These are phyloP conservation scores for Leptodactylus fuscus DNA, from an alignment of 2,113 vertebrate genomes.

Conservation along the genomic window DNA sequence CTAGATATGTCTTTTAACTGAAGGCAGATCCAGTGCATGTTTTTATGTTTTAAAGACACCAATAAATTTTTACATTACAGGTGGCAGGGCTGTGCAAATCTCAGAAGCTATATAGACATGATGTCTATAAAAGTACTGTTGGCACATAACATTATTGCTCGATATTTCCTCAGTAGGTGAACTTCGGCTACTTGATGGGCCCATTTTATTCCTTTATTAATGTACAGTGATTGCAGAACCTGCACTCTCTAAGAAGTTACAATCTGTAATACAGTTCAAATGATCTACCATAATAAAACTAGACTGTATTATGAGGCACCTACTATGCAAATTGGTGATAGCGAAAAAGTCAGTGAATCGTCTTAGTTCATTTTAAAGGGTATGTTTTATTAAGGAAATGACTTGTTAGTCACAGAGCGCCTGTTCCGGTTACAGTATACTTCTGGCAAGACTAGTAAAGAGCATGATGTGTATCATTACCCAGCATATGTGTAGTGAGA, in stretches of 20 bases:
- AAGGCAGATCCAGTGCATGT: not conserved
- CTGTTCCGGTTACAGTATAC: too few relatives aligned
- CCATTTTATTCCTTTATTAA: not conserved
- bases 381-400: too few relatives aligned
- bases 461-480: too few relatives aligned
- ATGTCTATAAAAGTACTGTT: not conserved
- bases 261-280: not conserved
- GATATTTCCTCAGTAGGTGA: not conserved
- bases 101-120: not conserved
- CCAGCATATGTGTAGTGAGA: too few relatives aligned
- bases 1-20: conserved; percentile 16
- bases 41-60: conserved; percentile 15
- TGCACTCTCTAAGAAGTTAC: not conserved
- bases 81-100: not conserved
- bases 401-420: too few relatives aligned
- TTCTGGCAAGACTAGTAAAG: too few relatives aligned
- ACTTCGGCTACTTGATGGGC: too few relatives aligned
- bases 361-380: not conserved
- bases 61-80: not conserved
- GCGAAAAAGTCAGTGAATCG: not conserved
- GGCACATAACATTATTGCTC: not conserved
- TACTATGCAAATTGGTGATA: not conserved
- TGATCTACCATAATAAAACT: too few relatives aligned
- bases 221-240: not conserved
- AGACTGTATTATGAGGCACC: not conserved